These are phyloP conservation scores for Drosophila sechellia DNA, from an alignment of 1,140 invertebrate species.

Conservation along the genomic window DNA sequence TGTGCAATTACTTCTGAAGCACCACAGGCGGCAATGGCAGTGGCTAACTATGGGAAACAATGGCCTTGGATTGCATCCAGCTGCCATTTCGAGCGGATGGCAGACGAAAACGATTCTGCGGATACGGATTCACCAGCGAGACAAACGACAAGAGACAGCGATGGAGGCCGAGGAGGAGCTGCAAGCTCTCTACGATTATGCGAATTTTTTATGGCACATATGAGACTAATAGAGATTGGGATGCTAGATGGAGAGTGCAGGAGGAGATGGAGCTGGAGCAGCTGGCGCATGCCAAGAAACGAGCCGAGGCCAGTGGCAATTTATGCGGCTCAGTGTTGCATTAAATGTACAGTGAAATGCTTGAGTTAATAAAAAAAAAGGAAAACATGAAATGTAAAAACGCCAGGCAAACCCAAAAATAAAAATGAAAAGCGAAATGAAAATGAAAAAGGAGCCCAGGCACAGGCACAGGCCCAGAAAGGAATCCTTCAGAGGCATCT, in stretches of 20 bases:
- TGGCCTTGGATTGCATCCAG: conserved; percentile 77
- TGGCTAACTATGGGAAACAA: conserved; percentile 71
- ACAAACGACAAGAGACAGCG: conserved; percentile 47
- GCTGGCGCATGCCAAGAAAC: conserved; percentile 71
- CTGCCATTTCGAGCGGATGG: conserved; percentile 53
- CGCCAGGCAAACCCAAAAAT: conserved; percentile 9
- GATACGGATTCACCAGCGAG: conserved; percentile 46
- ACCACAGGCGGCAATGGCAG: conserved; percentile 36
- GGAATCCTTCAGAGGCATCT: conserved; percentile 42
- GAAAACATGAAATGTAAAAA: conserved; percentile 25
- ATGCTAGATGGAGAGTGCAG: background rate
- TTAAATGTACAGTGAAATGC: conserved; percentile 80
- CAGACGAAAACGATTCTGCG: conserved; percentile 51
- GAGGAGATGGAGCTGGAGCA: conserved; percentile 20
- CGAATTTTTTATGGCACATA: conserved; percentile 78
- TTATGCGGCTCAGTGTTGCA: conserved; percentile 80
- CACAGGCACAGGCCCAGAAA: conserved; percentile 1
- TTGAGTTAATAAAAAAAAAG: conserved; percentile 72
- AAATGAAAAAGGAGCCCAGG: conserved; percentile 57
- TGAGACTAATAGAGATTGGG: conserved; percentile 73
- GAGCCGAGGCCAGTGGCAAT: conserved; percentile 57
- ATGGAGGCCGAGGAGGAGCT: conserved; percentile 9
- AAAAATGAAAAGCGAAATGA: conserved; percentile 9
- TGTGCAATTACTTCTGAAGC: conserved; percentile 30
- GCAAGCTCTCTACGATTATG: conserved; percentile 64